Evolutionary conservation across 1,140 invertebrate genomes (phyloP).

Genomic region (Zaprionus ghesquierei): DNA sequence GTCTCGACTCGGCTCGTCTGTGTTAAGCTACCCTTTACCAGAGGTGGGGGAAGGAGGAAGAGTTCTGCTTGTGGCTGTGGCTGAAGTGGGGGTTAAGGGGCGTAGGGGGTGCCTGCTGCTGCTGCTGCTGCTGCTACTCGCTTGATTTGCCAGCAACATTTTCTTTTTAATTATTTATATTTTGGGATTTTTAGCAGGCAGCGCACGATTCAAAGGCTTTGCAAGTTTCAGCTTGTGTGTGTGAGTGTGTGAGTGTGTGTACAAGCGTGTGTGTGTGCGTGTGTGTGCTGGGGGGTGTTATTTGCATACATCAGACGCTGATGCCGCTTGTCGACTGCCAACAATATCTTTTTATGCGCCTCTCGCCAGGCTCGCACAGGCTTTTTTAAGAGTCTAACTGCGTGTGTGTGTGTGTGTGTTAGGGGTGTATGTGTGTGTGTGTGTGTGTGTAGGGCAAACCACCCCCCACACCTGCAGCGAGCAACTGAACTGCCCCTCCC

Average conservation of each 20-base stretch:
- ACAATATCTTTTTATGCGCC: conserved; percentile 75
- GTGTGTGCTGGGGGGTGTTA: conserved; percentile 58
- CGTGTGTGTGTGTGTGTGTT: background rate
- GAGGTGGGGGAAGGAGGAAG: background rate
- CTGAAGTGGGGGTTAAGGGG: background rate
- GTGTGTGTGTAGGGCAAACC: conserved; percentile 17
- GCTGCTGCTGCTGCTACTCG: conserved; percentile 36
- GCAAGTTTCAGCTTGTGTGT: conserved; percentile 36
- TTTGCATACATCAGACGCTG: conserved; percentile 72
- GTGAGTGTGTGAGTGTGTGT: conserved; percentile 28
- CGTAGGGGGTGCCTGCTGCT: background rate
- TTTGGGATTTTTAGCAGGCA: conserved; percentile 78
- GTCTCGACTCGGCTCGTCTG: background rate
- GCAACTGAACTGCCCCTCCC: background rate
- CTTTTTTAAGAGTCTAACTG: background rate
- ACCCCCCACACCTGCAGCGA: conserved; percentile 8
- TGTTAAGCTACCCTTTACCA: background rate
- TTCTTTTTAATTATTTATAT: conserved; percentile 81
- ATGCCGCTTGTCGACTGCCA: conserved; percentile 38
- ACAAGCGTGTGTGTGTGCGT: conserved; percentile 9
- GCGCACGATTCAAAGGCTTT: conserved; percentile 65
- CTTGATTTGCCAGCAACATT: conserved; percentile 79
- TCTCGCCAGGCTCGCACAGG: background rate
- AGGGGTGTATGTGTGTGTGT: background rate
- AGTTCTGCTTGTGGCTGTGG: background rate